phyloP scores from a whole-genome alignment of 2,888 invertebrate genomes.

The Dolomedes plantarius region DNA sequence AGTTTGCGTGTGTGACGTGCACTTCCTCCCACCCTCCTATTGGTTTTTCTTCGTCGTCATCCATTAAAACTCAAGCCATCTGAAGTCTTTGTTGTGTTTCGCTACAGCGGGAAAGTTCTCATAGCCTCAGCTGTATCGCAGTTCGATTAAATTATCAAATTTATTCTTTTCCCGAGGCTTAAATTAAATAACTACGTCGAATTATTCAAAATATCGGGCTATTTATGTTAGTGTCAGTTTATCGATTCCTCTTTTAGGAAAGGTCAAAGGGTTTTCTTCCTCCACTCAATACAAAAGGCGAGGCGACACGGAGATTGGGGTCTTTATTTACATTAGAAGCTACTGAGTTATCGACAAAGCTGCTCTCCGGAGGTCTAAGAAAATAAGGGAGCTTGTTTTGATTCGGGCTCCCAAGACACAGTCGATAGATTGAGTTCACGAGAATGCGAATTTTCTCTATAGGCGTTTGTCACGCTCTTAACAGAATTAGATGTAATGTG shows the following conservation, averaged over 20 bases:
- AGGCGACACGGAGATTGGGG: background rate
- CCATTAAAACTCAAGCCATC: no score
- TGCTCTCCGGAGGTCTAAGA: background rate
- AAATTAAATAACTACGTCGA: background rate
- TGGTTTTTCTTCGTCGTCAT: no score
- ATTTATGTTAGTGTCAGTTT: constrained; percentile 1
- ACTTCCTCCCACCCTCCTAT: no score
- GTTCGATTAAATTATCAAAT: background rate
- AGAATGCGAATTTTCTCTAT: background rate
- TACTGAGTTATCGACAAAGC: background rate
- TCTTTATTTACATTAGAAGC: constrained; percentile 5
- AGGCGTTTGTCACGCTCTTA: background rate
- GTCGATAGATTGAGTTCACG: background rate
- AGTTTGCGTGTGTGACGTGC: no score
- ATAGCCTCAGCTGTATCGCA: no score
- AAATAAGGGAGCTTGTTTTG: constrained; percentile 4
- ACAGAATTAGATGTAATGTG: background rate
- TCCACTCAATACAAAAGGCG: background rate
- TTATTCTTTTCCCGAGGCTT: background rate
- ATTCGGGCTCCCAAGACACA: background rate
- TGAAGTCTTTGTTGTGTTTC: no score
- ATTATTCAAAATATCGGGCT: background rate
- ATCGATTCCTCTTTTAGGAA: background rate
- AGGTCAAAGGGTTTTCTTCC: background rate
- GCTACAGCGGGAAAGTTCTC: no score